Evolutionary conservation across 1,140 invertebrate species (phyloP), one percentile per base, ranked within the genome.

Genomic region (Uloborus diversus): DNA sequence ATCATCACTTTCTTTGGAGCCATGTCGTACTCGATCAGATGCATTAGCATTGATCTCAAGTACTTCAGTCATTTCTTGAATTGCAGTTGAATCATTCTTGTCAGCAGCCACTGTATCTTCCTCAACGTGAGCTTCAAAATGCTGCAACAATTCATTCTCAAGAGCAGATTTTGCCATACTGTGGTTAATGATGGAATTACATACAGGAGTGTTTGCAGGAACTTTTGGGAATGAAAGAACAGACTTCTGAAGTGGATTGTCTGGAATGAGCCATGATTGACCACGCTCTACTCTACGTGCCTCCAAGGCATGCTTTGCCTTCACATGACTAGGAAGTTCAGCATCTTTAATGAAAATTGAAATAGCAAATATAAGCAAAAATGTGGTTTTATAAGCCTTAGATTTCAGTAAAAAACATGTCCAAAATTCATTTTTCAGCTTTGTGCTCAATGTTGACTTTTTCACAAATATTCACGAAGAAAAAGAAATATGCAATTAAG

Each of bases 191-290:
- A 0, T 13, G 23, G 17, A 27, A 4, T 64, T 13, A 35, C n/a
- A 32, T 27, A 64, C 17, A 23, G 71, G 65, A 5, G 71, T 75
- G 14, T 75, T 75, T 9, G 59, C 9, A 51, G 71, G 71, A 25
- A 75, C 71, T 64, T 64, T 37, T 14, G 71, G 59, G 27, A 37
- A 9, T 4, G 59, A 3, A 2, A 28, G 9, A 13, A 17, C 28
- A 13, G 42, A n/a, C 30, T 7, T 37, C 47, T 59, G 35, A 23
- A 47, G 51, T 20, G 42, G 30, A 20, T 20, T 32, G n/a, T 78
- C 73, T 2, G 73, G 73, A 28, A 78, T 78, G 13, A 78, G 62
- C 73, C 73, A 78, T 11, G 73, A 28, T 65, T 78, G 30, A 1
- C 73, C 73, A 0, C 30, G 49, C 28, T 78, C 62, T 28, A 56